Percentiles rank a stretch among this genome's conserved stretches.
phyloP scores from a whole-genome alignment of 2,888 invertebrate genomes.

The Acrobeloides nanus region DNA sequence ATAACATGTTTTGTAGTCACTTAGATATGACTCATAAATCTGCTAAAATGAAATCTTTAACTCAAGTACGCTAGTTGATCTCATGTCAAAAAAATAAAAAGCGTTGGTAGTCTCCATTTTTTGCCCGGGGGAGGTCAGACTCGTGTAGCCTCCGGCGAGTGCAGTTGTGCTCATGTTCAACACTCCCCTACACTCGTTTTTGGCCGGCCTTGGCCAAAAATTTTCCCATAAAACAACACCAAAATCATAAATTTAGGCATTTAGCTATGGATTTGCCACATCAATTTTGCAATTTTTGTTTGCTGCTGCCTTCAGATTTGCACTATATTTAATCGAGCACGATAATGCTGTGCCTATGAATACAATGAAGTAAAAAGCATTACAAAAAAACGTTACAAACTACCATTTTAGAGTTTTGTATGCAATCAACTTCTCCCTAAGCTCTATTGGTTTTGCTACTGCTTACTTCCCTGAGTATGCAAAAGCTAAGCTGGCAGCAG shows the following conservation, averaged over 20 bases:
- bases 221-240: too few species aligned
- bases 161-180: conserved; percentile 29
- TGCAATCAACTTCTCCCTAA: conserved; percentile 34
- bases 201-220: too few species aligned
- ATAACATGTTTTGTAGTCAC: conserved; percentile 28
- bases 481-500: conserved; percentile 50
- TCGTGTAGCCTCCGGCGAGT: too few species aligned
- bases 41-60: too few species aligned
- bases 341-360: conserved; percentile 55
- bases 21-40: conserved; percentile 31
- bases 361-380: conserved; percentile 46
- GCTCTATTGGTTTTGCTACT: conserved; percentile 55
- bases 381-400: not conserved
- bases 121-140: too few species aligned
- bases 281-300: conserved; percentile 55
- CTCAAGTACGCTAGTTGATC: too few species aligned
- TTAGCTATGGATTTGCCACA: conserved; percentile 50
- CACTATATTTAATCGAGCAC: conserved; percentile 55
- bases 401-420: conserved; percentile 33
- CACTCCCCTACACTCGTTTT: too few species aligned
- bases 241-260: too few species aligned
- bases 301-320: conserved; percentile 55
- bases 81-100: too few species aligned
- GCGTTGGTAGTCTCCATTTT: too few species aligned
- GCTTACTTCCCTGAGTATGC: conserved; percentile 55